phyloP scores from a whole-genome alignment of 2,888 invertebrate genomes.

The Gerris lacustris region DNA sequence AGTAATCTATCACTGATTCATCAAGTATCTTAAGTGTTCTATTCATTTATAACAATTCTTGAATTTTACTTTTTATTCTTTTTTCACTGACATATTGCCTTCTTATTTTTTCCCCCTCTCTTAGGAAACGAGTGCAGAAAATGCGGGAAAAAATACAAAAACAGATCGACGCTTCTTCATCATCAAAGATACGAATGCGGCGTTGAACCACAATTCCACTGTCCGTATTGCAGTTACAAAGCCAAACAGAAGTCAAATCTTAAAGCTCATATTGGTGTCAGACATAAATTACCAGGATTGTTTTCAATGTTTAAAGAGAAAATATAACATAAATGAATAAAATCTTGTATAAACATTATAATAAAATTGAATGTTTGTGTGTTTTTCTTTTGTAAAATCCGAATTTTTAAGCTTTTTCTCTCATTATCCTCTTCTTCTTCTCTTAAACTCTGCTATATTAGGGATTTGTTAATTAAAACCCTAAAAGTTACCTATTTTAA shows the following conservation, averaged over 20 bases:
- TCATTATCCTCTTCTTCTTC: too few species aligned
- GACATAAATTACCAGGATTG: constrained; percentile 14
- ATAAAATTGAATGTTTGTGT: neutral
- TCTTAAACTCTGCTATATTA: too few species aligned
- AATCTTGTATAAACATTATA: neutral
- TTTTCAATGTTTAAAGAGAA: constrained; percentile 5
- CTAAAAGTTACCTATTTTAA: too few species aligned
- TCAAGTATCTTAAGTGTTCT: too few species aligned
- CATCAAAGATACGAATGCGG: constrained; percentile 37
- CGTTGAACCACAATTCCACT: constrained; percentile 34
- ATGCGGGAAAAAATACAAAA: constrained; percentile 33
- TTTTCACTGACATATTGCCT: too few species aligned
- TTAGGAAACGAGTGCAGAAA: neutral
- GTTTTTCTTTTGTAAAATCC: too few species aligned
- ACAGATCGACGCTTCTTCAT: constrained; percentile 32
- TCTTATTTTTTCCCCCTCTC: too few species aligned
- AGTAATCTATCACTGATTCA: too few species aligned
- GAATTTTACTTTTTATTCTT: too few species aligned
- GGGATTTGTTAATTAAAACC: too few species aligned
- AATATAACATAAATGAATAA: constrained; percentile 24
- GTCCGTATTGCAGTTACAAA: constrained; percentile 33
- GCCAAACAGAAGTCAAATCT: constrained; percentile 32
- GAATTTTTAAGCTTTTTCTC: too few species aligned
- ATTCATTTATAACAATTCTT: too few species aligned
- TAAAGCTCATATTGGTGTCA: constrained; percentile 21